phyloP scores from a whole-genome alignment of 1,140 invertebrate species.

The Bombus haemorrhoidalis region DNA sequence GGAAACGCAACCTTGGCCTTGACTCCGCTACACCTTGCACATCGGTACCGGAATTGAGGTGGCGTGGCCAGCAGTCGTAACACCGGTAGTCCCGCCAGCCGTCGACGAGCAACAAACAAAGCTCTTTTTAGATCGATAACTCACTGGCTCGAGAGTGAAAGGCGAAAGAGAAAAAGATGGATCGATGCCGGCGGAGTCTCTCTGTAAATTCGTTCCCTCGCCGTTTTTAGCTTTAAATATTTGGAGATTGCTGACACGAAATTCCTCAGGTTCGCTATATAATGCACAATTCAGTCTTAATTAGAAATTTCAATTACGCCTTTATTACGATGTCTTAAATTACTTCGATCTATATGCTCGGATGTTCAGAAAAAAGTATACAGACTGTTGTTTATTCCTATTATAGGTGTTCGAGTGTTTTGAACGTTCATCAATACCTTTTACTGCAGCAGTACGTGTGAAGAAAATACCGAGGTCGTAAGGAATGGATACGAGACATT shows the following conservation, averaged over 20 bases:
- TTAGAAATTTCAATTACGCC: neutral
- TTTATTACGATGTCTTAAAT: no score
- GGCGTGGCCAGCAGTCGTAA: conserved; percentile 55
- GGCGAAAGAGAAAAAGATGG: conserved; percentile 23
- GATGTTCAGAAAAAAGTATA: neutral
- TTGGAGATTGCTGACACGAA: neutral
- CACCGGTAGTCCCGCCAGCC: conserved; percentile 23
- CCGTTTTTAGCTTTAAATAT: neutral
- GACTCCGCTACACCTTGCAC: conserved; percentile 47
- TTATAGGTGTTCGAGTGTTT: neutral
- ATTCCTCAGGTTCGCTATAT: neutral
- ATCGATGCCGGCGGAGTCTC: neutral
- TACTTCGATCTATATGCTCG: neutral
- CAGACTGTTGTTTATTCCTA: neutral
- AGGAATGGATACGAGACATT: neutral
- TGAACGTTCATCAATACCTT: neutral
- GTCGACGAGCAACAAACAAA: conserved; percentile 20
- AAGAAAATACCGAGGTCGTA: neutral
- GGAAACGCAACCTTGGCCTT: conserved; percentile 66
- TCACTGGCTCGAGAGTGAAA: conserved; percentile 26
- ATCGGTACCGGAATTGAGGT: conserved; percentile 49
- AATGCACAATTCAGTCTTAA: neutral
- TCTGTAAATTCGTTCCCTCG: neutral
- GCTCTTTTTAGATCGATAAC: conserved; percentile 40
- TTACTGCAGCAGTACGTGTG: no score